These are phyloP conservation scores for Crocidura indochinensis DNA, from an alignment of 2,797 vertebrate species.

Conservation along the genomic window DNA sequence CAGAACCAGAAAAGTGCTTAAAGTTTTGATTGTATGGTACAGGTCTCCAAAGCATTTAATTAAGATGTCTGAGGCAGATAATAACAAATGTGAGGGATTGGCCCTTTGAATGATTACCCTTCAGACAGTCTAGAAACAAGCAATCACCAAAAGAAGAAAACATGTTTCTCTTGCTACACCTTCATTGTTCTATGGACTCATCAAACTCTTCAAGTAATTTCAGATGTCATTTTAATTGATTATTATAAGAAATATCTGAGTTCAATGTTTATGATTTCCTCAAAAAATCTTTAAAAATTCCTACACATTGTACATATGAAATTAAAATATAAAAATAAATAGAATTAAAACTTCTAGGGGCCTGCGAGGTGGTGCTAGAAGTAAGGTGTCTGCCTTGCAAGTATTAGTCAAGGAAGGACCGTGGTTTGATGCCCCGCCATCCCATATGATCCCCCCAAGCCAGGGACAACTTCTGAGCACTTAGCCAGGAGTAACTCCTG, in stretches of 20 bases:
- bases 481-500: too few relatives aligned
- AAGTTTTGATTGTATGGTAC: conserved; percentile 68
- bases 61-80: conserved; percentile 70
- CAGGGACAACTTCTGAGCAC: too few relatives aligned
- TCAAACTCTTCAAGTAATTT: not conserved
- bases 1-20: conserved; percentile 64
- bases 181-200: not conserved
- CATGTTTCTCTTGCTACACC: not conserved
- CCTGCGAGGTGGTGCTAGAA: too few relatives aligned
- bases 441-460: too few relatives aligned
- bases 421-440: too few relatives aligned
- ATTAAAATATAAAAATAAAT: too few relatives aligned
- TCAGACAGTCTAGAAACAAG: conserved; percentile 39
- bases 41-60: conserved; percentile 73
- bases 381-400: too few relatives aligned
- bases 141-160: not conserved
- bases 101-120: not conserved
- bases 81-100: conserved; percentile 46
- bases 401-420: too few relatives aligned
- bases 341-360: too few relatives aligned
- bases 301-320: too few relatives aligned
- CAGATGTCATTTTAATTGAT: not conserved
- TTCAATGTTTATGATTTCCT: too few relatives aligned
- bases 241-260: not conserved
- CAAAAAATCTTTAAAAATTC: too few relatives aligned